Conservation (phyloP, 2,888 invertebrate species). For the Bombyx huttoni region DNA sequence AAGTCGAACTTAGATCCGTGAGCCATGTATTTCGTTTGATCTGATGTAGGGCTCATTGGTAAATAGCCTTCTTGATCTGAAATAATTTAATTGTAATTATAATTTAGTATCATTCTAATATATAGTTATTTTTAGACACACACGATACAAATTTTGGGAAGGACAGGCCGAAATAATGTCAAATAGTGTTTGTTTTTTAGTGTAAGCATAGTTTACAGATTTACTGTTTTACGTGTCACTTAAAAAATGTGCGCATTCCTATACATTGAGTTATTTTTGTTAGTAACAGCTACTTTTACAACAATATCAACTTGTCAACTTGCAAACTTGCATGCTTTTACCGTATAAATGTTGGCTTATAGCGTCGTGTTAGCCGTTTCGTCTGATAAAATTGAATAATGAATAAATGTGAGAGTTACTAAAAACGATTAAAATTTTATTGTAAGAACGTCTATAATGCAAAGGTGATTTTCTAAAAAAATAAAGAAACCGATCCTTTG, state of each 20-base stretch:
- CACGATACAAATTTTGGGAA: neutral
- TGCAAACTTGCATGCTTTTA: neutral
- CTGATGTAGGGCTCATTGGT: constrained; percentile 72
- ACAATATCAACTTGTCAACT: constrained; percentile 1
- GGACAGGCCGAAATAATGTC: neutral
- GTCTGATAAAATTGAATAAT: constrained; percentile 40
- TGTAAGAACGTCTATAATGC: no score
- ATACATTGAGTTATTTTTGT: constrained; percentile 12
- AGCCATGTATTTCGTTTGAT: constrained; percentile 62
- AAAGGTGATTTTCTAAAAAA: no score
- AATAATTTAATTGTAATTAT: constrained; percentile 12
- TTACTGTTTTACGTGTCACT: neutral
- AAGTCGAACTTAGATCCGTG: constrained; percentile 66
- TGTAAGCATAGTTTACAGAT: neutral
- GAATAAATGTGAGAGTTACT: no score
- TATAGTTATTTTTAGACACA: no score
- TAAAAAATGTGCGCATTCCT: constrained; percentile 1
- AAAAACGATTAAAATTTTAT: no score
- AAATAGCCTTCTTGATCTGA: constrained; percentile 72
- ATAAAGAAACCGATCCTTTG: neutral
- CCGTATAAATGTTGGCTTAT: constrained; percentile 17
- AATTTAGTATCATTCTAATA: no score
- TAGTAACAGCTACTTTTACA: constrained; percentile 16
- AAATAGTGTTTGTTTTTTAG: constrained; percentile 1
- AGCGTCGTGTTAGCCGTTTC: constrained; percentile 37